These are phyloP conservation scores for Trachemys scripta DNA, from an alignment of 2,113 vertebrate species.

Conservation along the genomic window DNA sequence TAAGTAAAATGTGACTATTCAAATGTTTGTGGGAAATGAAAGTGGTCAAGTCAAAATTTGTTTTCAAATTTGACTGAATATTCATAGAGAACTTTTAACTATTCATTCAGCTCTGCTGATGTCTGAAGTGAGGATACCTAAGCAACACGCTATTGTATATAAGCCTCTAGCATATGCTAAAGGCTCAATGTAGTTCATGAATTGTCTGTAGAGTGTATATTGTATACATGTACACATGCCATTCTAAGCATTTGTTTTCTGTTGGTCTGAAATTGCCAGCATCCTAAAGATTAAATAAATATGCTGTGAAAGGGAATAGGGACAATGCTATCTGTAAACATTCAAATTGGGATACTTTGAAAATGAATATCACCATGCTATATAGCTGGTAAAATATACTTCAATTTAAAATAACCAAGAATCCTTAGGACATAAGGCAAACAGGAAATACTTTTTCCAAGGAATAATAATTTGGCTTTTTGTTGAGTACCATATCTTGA, in stretches of 20 bases:
- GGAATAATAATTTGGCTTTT: background rate
- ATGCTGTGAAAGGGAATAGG: background rate
- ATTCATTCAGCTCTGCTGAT: background rate
- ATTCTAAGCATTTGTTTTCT: background rate
- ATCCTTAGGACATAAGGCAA: background rate
- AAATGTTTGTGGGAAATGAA: background rate
- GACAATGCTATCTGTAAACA: background rate
- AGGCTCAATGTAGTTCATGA: background rate
- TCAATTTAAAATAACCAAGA: background rate
- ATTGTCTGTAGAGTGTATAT: background rate
- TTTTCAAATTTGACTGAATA: conserved; percentile 4
- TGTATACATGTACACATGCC: fast-evolving
- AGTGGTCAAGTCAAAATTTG: background rate
- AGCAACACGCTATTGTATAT: background rate
- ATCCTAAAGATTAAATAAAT: background rate
- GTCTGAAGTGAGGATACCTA: background rate
- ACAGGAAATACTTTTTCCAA: background rate
- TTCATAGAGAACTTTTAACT: background rate
- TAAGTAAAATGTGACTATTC: background rate
- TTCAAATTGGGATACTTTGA: background rate
- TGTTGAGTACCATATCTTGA: background rate
- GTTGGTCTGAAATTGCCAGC: background rate
- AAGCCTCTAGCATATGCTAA: background rate
- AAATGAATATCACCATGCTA: background rate
- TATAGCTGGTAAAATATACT: background rate